Evolutionary conservation across 30 jellyfish, hydroid and myxozoan genomes (phyloP), one percentile per base, ranked within the genome.

Genomic region (Aurelia aurita): DNA sequence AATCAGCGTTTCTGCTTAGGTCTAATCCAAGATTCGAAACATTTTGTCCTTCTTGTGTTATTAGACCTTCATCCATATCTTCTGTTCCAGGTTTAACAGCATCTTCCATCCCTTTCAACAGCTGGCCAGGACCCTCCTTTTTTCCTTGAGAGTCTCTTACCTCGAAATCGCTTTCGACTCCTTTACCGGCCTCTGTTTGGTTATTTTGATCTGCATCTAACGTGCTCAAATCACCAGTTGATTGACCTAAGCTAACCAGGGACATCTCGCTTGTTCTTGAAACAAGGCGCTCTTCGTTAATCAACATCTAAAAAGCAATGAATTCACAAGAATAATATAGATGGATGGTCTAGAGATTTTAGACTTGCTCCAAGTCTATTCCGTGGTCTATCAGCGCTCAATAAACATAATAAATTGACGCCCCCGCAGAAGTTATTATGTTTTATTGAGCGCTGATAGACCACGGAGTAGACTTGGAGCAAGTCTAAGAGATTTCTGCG

Each of bases 201-300:
- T 18, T 46, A 32, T 9, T 32, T 2, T 54, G 62, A 31, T 81
- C 89, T 20, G 71, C 79, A 53, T 68, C 91, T 32, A 81, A 57
- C 1, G 78, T 21, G 46, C 77, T 65, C 58, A 81, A 57, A 51
- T 81, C 91, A 34, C 91, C 91, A 53, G 91, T 81, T 49, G 91
- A 81, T 53, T 81, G 91, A 19, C 84, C 82, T 23, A 81, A 54
- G 26, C 91, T 81, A 7, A 81, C 91, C 34, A 81, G 69, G 12
- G 91, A 81, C 91, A 81, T 81, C 39, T 81, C 82, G 27, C 85
- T 67, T 7, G 62, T 59, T 45, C 91, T 55, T 15, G 91, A 27
- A 46, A 25, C 64, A 27, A 81, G 14, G 20, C 54, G 58, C 47
- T 81, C 91, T 25, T 81, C 78, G 39, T 28, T n/a, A 25, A 47